Percentiles rank a stretch among this genome's conserved stretches.
Conservation (phyloP, 2,113 vertebrate species). For the Cynoglossus semilaevis region DNA sequence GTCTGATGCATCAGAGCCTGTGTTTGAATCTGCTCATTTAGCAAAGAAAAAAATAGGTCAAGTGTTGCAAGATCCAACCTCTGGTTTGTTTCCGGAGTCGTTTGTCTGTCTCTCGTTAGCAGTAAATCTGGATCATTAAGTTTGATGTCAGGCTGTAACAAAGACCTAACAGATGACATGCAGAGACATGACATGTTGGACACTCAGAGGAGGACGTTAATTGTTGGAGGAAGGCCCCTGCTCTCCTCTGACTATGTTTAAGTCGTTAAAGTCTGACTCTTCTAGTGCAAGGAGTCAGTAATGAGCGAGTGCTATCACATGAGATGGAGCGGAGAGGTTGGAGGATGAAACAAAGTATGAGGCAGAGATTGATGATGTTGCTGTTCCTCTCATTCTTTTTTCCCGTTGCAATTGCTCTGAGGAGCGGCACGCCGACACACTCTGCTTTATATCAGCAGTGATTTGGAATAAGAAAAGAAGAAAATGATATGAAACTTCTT, state of each 20-base stretch:
- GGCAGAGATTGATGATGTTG: slow-evolving; percentile 61
- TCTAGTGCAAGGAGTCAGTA: slow-evolving; percentile 46
- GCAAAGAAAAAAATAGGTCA: slow-evolving; percentile 49
- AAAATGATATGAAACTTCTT: slow-evolving; percentile 34
- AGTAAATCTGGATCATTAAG: slow-evolving; percentile 61
- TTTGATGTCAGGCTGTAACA: slow-evolving; percentile 56
- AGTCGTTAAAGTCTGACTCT: slow-evolving; percentile 6
- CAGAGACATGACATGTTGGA: slow-evolving; percentile 38
- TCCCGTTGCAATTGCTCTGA: slow-evolving; percentile 36
- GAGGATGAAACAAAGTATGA: slow-evolving; percentile 40
- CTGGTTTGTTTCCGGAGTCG: slow-evolving; percentile 50
- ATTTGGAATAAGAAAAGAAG: slow-evolving; percentile 11
- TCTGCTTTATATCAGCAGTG: slow-evolving; percentile 23
- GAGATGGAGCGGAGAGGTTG: slow-evolving; percentile 36
- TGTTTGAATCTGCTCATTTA: slow-evolving; percentile 38
- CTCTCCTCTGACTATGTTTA: slow-evolving; percentile 32
- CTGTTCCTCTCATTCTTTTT: slow-evolving; percentile 49
- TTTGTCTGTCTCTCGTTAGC: slow-evolving; percentile 66
- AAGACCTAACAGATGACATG: slow-evolving; percentile 45
- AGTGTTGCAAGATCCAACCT: slow-evolving; percentile 39
- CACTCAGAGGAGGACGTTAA: slow-evolving; percentile 38
- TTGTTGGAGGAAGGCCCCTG: slow-evolving; percentile 3
- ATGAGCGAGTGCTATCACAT: slow-evolving; percentile 55
- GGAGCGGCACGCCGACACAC: slow-evolving; percentile 15
- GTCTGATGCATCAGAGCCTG: slow-evolving; percentile 33